Conservation (phyloP, 1,140 invertebrate genomes). For the Hyphantria cunea region DNA sequence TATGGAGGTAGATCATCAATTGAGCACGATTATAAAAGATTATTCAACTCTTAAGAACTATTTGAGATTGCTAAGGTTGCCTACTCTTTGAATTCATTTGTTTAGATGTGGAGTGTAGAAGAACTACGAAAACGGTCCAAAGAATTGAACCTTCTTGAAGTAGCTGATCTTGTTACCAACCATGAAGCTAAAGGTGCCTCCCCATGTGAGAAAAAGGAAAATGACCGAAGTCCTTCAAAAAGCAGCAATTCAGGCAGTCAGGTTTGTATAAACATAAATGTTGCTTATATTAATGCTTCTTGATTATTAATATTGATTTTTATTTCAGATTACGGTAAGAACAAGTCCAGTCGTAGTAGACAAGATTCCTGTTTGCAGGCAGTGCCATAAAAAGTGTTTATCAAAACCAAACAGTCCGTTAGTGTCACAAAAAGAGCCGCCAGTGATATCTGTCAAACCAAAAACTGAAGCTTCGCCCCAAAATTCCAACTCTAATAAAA, state of each 20-base stretch:
- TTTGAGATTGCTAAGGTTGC: neutral
- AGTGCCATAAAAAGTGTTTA: constrained; percentile 88
- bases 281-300: neutral
- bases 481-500: constrained; percentile 68
- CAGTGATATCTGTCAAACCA: constrained; percentile 53
- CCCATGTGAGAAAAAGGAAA: constrained; percentile 77
- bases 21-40: constrained; percentile 2
- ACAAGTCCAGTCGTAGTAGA: constrained; percentile 85
- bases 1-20: constrained; percentile 60
- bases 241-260: constrained; percentile 88
- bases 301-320: constrained; percentile 4
- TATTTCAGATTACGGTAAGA: constrained; percentile 85
- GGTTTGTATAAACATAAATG: constrained; percentile 63
- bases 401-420: constrained; percentile 80
- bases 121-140: constrained; percentile 85
- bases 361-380: constrained; percentile 85
- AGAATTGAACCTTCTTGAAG: constrained; percentile 84
- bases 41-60: neutral
- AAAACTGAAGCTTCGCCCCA: constrained; percentile 66
- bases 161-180: constrained; percentile 64
- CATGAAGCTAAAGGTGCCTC: constrained; percentile 52
- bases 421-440: constrained; percentile 72
- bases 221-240: constrained; percentile 85
- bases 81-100: constrained; percentile 1
- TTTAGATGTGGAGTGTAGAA: constrained; percentile 86